Evolutionary conservation across 2,888 invertebrate genomes (phyloP).

Genomic region (Auanema freiburgensis): DNA sequence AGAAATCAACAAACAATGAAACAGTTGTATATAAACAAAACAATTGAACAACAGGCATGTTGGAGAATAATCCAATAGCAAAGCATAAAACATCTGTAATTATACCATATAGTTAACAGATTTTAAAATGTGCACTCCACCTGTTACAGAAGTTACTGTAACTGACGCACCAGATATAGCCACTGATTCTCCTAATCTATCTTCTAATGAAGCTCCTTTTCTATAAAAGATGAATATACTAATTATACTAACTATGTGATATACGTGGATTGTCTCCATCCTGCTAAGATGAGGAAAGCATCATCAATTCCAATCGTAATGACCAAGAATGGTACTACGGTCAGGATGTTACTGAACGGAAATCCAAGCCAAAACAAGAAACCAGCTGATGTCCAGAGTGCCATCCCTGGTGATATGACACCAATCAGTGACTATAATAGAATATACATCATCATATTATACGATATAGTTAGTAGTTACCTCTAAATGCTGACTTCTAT

Average conservation of each 20-base stretch:
- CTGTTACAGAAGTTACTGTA: conserved; percentile 46
- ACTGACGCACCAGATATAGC: conserved; percentile 50
- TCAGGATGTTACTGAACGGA: conserved; percentile 61
- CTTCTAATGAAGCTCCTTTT: conserved; percentile 39
- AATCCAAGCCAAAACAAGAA: conserved; percentile 52
- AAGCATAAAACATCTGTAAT: conserved; percentile 58
- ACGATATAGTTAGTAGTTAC: conserved; percentile 21
- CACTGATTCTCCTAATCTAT: conserved; percentile 41
- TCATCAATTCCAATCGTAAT: conserved; percentile 63
- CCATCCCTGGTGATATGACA: conserved; percentile 59
- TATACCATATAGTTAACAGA: background rate
- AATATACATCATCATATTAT: background rate
- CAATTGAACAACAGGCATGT: conserved; percentile 60
- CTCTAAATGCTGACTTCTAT: conserved; percentile 58
- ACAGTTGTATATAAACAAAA: conserved; percentile 61
- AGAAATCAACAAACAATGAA: conserved; percentile 57
- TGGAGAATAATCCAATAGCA: conserved; percentile 58
- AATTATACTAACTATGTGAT: conserved; percentile 7
- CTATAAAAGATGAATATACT: conserved; percentile 25
- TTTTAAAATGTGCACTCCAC: background rate
- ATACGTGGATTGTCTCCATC: conserved; percentile 61
- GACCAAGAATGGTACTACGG: conserved; percentile 60
- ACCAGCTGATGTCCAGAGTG: conserved; percentile 57
- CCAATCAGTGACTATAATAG: conserved; percentile 53
- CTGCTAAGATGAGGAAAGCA: conserved; percentile 59